Conservation (phyloP, 2,113 vertebrate genomes). For the Pelecanus crispus region DNA sequence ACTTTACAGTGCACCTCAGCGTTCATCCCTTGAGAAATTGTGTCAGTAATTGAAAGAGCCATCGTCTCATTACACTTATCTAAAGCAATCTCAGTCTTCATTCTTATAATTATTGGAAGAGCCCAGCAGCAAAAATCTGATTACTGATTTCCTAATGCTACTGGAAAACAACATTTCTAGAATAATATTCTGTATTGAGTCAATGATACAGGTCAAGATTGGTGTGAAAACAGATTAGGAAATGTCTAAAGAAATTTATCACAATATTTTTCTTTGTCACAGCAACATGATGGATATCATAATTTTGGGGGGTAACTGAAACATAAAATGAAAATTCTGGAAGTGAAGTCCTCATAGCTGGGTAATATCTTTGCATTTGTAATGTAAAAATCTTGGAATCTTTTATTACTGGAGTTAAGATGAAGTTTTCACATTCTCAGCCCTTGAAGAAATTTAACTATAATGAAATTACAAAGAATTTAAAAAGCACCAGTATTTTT, state of each 20-base stretch:
- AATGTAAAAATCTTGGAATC: neutral
- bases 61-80: slow-evolving; percentile 50
- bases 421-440: neutral
- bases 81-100: slow-evolving; percentile 55
- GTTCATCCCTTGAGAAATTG: slow-evolving; percentile 38
- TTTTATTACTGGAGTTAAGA: neutral
- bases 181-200: slow-evolving; percentile 12
- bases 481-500: neutral
- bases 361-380: neutral
- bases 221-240: neutral
- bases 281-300: neutral
- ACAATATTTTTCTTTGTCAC: neutral
- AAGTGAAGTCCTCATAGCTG: neutral
- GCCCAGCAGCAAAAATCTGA: slow-evolving; percentile 47
- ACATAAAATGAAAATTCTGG: neutral
- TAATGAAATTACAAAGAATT: neutral
- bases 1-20: neutral
- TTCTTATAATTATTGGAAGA: slow-evolving; percentile 51
- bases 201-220: slow-evolving; percentile 5
- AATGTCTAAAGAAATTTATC: neutral
- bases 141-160: slow-evolving; percentile 25
- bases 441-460: neutral
- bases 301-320: neutral
- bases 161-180: slow-evolving; percentile 14
- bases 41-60: slow-evolving; percentile 57